Percentiles rank a stretch among this genome's conserved stretches.
Evolutionary conservation across 2,113 vertebrate species (phyloP).

Genomic region (Rana temporaria): DNA sequence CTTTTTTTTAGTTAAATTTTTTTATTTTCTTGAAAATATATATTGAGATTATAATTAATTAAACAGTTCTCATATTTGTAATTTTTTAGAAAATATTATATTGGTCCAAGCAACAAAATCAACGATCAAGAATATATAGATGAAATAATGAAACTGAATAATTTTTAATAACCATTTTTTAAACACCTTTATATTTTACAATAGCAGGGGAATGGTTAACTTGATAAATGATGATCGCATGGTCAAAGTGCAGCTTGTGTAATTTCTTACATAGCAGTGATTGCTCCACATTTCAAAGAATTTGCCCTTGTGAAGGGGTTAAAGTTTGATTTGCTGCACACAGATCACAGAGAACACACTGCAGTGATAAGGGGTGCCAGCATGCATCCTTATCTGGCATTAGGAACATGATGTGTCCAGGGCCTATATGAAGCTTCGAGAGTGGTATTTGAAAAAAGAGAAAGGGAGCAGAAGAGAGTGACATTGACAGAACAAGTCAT

Average conservation of each 20-base stretch:
- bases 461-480: background rate
- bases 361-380: constrained; percentile 44
- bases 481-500: background rate
- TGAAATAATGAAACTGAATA: too few species aligned
- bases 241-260: constrained; percentile 50
- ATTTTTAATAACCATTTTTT: too few species aligned
- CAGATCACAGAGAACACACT: constrained; percentile 35
- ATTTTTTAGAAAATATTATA: too few species aligned
- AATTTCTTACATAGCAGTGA: constrained; percentile 46
- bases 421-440: background rate
- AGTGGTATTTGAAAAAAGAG: background rate
- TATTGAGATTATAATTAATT: too few species aligned
- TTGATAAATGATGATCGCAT: constrained; percentile 5
- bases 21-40: too few species aligned
- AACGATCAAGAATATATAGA: too few species aligned
- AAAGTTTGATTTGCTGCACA: constrained; percentile 52
- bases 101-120: too few species aligned
- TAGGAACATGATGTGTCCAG: constrained; percentile 46
- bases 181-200: background rate
- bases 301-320: constrained; percentile 58
- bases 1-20: too few species aligned
- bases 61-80: too few species aligned
- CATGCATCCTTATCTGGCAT: constrained; percentile 37
- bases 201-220: constrained; percentile 25
- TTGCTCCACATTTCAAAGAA: constrained; percentile 54